phyloP scores from a whole-genome alignment of 2,113 vertebrate genomes.

The Forbesichthys agassizii region DNA sequence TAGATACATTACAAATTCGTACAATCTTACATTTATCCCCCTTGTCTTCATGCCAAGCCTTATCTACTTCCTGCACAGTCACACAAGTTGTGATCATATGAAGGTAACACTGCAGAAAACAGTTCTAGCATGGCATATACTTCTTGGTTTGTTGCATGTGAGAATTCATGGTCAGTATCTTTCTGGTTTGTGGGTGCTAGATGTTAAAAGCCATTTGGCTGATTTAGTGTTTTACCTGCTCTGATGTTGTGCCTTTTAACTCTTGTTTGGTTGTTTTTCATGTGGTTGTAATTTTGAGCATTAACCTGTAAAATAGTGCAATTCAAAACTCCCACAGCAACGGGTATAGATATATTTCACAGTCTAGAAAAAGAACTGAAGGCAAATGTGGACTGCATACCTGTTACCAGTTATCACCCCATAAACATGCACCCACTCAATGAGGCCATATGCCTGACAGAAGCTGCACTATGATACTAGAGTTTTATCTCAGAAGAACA shows the following conservation, averaged over 20 bases:
- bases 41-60: not conserved
- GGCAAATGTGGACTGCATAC: too few relatives aligned
- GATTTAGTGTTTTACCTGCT: not conserved
- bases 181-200: not conserved
- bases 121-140: not conserved
- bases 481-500: too few relatives aligned
- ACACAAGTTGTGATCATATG: constrained; percentile 3
- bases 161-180: constrained; percentile 2
- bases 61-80: not conserved
- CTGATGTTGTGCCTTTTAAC: not conserved
- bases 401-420: too few relatives aligned
- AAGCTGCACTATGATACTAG: too few relatives aligned
- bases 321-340: too few relatives aligned
- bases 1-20: too few relatives aligned
- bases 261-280: not conserved
- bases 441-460: too few relatives aligned
- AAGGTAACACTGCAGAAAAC: not conserved
- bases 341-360: too few relatives aligned
- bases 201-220: not conserved
- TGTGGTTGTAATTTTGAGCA: not conserved
- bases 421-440: too few relatives aligned
- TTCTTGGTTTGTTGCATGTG: not conserved
- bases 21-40: too few relatives aligned
- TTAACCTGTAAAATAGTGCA: too few relatives aligned
- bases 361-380: too few relatives aligned